Evolutionary conservation across 2,797 vertebrate genomes (phyloP).

Genomic region (Garrulus glandarius): DNA sequence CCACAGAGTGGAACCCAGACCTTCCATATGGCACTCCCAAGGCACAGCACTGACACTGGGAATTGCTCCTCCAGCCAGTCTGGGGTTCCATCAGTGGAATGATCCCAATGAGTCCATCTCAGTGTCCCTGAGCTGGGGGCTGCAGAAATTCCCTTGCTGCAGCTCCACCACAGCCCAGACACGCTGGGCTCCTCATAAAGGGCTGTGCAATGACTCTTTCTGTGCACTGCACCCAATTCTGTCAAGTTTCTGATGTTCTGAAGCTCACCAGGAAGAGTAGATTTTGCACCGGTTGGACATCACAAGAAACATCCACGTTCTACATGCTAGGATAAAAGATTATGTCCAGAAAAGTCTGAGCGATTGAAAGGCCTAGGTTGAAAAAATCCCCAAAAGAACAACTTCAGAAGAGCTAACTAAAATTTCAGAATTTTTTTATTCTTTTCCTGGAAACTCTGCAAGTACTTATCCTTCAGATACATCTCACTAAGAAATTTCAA

Average conservation of each 20-base stretch:
- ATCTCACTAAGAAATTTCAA: background rate
- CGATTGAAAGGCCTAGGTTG: background rate
- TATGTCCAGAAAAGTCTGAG: background rate
- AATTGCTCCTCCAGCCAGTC: background rate
- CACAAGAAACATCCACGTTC: background rate
- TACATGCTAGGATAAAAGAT: background rate
- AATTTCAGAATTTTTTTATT: background rate
- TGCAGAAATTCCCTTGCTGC: background rate
- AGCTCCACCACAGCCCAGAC: background rate
- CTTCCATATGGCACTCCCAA: background rate
- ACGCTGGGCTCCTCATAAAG: background rate
- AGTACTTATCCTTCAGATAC: background rate
- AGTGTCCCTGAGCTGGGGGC: background rate
- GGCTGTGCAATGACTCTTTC: background rate
- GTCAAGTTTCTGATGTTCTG: background rate
- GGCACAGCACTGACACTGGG: background rate
- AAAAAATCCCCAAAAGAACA: rapidly evolving
- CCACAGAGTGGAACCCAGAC: background rate
- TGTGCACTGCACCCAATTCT: background rate
- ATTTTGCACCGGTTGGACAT: background rate
- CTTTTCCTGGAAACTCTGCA: background rate
- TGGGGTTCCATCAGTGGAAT: background rate
- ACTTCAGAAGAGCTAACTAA: background rate
- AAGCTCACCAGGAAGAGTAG: background rate
- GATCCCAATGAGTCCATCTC: too few species aligned